A percentile compares a stretch with the other conserved stretches of the same genome.
phyloP scores from a whole-genome alignment of 2,113 vertebrate genomes.

The Serinus canaria region DNA sequence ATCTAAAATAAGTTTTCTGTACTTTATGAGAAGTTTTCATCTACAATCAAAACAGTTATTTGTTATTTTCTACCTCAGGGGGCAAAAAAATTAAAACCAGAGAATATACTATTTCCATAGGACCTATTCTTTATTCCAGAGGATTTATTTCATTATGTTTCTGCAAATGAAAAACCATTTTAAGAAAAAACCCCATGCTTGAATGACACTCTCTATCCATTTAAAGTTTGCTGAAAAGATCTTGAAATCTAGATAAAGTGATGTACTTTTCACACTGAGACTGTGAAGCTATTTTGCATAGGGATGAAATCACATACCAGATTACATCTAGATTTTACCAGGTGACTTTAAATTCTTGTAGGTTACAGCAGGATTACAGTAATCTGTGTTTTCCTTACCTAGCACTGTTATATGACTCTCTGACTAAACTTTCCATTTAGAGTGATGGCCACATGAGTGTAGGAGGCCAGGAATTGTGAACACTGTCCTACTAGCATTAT shows the following conservation, averaged over 20 bases:
- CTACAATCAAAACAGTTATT: neutral
- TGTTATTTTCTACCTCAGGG: neutral
- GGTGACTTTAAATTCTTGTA: neutral
- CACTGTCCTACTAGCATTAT: neutral
- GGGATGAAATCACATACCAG: neutral
- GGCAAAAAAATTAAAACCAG: neutral
- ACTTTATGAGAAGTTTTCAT: neutral
- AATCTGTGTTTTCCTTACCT: neutral
- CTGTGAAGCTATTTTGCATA: neutral
- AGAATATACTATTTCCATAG: neutral
- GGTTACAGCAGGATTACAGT: neutral
- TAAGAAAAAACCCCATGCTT: accelerated
- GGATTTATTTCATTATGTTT: neutral
- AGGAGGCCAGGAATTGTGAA: neutral
- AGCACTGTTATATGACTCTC: accelerated
- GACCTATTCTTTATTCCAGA: neutral
- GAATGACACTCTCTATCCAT: neutral
- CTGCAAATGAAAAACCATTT: neutral
- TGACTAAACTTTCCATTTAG: neutral
- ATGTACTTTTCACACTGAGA: neutral
- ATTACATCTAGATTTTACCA: neutral
- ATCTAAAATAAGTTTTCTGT: neutral
- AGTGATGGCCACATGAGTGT: neutral
- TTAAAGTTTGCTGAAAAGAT: neutral
- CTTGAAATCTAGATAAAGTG: neutral